Evolutionary conservation across 1,140 invertebrate genomes (phyloP).

Genomic region (Ptiloglossa arizonensis): DNA sequence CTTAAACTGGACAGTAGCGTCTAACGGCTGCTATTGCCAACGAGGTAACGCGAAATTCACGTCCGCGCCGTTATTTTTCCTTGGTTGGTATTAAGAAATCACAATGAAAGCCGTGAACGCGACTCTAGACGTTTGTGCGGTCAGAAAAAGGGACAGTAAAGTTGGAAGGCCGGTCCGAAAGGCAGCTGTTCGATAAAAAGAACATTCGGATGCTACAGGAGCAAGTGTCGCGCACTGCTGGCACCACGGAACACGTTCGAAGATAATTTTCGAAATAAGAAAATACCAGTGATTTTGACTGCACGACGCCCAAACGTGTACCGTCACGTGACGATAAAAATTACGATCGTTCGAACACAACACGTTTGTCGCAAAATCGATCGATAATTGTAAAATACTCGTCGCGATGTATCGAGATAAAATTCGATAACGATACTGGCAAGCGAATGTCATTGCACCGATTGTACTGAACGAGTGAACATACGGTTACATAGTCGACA

Average conservation of each 20-base stretch:
- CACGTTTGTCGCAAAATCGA: neutral
- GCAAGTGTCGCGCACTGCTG: neutral
- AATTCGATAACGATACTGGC: neutral
- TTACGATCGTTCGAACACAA: neutral
- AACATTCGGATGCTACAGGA: neutral
- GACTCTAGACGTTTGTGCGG: slow-evolving; percentile 5
- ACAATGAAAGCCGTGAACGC: slow-evolving; percentile 8
- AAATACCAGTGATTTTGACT: neutral
- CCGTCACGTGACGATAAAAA: neutral
- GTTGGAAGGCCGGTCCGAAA: slow-evolving; percentile 9
- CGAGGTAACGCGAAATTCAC: neutral
- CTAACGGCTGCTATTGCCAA: neutral
- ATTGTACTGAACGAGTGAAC: no score
- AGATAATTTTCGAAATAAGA: neutral
- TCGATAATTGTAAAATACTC: neutral
- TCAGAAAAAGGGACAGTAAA: slow-evolving; percentile 18
- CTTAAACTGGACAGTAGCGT: neutral
- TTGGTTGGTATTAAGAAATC: slow-evolving; percentile 25
- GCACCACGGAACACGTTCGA: neutral
- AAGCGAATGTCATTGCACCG: no score
- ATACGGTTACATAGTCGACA: neutral
- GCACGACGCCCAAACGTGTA: neutral
- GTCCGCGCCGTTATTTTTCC: neutral
- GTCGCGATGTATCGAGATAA: neutral
- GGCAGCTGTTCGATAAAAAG: slow-evolving; percentile 44